Evolutionary conservation across 2,888 invertebrate genomes (phyloP).

Genomic region (Philereme vetulata): DNA sequence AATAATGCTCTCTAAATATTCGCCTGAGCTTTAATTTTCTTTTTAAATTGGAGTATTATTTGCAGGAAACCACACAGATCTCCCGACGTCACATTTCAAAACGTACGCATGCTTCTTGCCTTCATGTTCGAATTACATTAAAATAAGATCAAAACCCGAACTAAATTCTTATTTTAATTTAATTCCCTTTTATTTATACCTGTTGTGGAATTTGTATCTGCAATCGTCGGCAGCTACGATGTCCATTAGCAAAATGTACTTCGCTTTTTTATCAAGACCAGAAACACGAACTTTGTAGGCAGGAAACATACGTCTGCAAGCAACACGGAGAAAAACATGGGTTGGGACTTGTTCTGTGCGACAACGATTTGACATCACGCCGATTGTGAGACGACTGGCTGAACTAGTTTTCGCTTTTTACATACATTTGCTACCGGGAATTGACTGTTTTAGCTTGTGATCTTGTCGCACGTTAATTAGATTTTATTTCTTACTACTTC

Average conservation of each 20-base stretch:
- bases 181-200: slow-evolving; percentile 85
- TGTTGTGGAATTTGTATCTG: slow-evolving; percentile 97
- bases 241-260: slow-evolving; percentile 98
- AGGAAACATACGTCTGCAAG: slow-evolving; percentile 98
- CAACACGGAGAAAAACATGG: slow-evolving; percentile 83
- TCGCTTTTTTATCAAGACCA: slow-evolving; percentile 98
- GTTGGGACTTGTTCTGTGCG: slow-evolving; percentile 77
- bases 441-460: slow-evolving; percentile 77
- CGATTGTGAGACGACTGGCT: slow-evolving; percentile 78
- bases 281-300: slow-evolving; percentile 98
- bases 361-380: slow-evolving; percentile 80
- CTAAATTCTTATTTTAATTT: slow-evolving; percentile 77
- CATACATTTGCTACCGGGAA: slow-evolving; percentile 57
- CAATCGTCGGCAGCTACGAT: slow-evolving; percentile 98
- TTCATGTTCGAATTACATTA: slow-evolving; percentile 79
- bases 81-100: slow-evolving; percentile 55
- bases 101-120: slow-evolving; percentile 88
- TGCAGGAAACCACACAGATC: slow-evolving; percentile 62
- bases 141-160: slow-evolving; percentile 68
- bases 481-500: slow-evolving; percentile 40
- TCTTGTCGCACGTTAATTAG: slow-evolving; percentile 67
- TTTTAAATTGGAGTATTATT: slow-evolving; percentile 11
- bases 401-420: slow-evolving; percentile 73
- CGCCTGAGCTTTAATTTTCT: neutral
- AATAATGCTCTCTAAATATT: slow-evolving; percentile 8